Conservation (phyloP, 1,140 invertebrate species). For the Magallana ariakensis region DNA sequence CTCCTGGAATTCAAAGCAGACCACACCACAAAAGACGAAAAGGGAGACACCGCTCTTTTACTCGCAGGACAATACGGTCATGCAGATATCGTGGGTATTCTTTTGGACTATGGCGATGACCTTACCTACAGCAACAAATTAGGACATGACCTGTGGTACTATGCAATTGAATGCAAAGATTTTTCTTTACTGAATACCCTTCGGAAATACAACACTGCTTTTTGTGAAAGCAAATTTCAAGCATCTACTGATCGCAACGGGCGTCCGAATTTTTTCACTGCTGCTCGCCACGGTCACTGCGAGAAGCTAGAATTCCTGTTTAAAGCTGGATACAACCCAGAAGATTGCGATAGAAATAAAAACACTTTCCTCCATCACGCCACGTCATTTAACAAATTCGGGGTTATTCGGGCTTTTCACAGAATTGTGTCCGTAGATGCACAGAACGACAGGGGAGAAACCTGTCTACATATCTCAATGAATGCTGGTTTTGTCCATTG, state of each 20-base stretch:
- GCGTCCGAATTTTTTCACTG: constrained; percentile 64
- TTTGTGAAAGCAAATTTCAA: constrained; percentile 9
- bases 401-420: constrained; percentile 80
- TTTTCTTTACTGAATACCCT: constrained; percentile 62
- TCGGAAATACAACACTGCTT: constrained; percentile 40
- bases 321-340: constrained; percentile 71
- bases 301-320: constrained; percentile 67
- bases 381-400: constrained; percentile 80
- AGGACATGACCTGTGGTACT: constrained; percentile 71
- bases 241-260: neutral
- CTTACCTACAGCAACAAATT: constrained; percentile 68
- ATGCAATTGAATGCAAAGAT: constrained; percentile 66
- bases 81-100: constrained; percentile 61
- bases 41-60: constrained; percentile 71
- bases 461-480: constrained; percentile 78
- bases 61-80: constrained; percentile 68
- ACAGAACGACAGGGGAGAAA: constrained; percentile 72
- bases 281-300: constrained; percentile 62
- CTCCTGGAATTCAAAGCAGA: constrained; percentile 63
- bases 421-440: constrained; percentile 61
- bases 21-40: constrained; percentile 67
- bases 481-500: constrained; percentile 70
- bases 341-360: constrained; percentile 79
- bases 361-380: constrained; percentile 82
- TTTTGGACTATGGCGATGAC: constrained; percentile 64